These are phyloP conservation scores for Archocentrus centrarchus DNA, from an alignment of 2,113 vertebrate species.

Conservation along the genomic window DNA sequence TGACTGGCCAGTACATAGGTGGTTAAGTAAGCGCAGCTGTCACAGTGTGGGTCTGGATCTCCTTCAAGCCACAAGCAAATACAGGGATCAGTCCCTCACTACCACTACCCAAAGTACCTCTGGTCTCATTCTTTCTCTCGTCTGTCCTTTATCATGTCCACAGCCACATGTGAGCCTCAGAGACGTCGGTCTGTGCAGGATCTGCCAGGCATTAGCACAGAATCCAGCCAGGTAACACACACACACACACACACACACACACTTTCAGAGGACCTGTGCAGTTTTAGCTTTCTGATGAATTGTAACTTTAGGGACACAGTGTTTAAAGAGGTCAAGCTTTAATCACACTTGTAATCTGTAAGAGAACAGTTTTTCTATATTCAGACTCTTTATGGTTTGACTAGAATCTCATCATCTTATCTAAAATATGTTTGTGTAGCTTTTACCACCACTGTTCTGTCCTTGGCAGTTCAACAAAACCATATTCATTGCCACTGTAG, in stretches of 20 bases:
- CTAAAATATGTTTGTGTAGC: no score
- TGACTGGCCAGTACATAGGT: conserved; percentile 77
- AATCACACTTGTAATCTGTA: neutral
- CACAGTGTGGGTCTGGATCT: conserved; percentile 55
- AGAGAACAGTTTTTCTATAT: neutral
- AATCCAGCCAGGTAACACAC: conserved; percentile 92
- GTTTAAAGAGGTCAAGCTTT: neutral
- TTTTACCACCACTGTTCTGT: neutral
- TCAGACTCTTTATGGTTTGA: neutral
- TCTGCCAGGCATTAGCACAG: conserved; percentile 88
- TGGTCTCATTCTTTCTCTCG: conserved; percentile 67
- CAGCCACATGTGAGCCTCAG: conserved; percentile 90
- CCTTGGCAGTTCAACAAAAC: neutral
- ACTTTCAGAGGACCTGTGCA: neutral
- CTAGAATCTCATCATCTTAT: neutral
- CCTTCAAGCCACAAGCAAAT: conserved; percentile 60
- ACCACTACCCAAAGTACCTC: conserved; percentile 21
- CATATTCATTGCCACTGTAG: no score
- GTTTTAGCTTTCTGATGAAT: neutral
- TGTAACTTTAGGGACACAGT: neutral
- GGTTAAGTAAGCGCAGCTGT: conserved; percentile 85
- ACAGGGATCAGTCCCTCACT: conserved; percentile 32
- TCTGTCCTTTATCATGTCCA: conserved; percentile 51
- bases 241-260: neutral
- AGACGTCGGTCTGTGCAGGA: conserved; percentile 97